Conservation (phyloP, 1,140 invertebrate genomes). For the Medauroidea extradentata region DNA sequence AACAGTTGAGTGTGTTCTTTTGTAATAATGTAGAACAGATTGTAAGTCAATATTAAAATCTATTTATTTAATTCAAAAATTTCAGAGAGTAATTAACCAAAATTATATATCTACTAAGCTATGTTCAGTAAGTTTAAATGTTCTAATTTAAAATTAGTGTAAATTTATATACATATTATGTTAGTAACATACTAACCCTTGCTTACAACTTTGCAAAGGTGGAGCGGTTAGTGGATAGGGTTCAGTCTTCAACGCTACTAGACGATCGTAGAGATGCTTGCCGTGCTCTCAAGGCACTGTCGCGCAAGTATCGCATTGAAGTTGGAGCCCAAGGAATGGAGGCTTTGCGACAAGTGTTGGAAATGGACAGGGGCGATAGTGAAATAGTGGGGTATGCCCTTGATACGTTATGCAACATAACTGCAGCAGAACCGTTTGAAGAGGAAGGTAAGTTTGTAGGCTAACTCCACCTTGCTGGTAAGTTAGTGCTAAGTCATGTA, state of each 20-base stretch:
- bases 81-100: too few relatives aligned
- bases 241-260: conserved; percentile 86
- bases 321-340: conserved; percentile 95
- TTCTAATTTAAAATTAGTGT: too few relatives aligned
- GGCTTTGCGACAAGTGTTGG: conserved; percentile 72
- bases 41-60: too few relatives aligned
- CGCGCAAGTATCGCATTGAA: conserved; percentile 88
- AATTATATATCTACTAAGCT: too few relatives aligned
- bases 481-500: too few relatives aligned
- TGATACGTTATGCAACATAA: conserved; percentile 89
- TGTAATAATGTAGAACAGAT: too few relatives aligned
- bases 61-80: too few relatives aligned
- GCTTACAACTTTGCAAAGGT: conserved; percentile 57
- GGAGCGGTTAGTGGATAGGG: conserved; percentile 86
- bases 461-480: too few relatives aligned
- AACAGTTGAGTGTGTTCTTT: too few relatives aligned
- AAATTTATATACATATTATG: too few relatives aligned
- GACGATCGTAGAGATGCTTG: conserved; percentile 96
- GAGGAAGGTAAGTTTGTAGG: conserved; percentile 61
- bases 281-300: conserved; percentile 88
- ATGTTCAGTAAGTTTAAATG: too few relatives aligned
- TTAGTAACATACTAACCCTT: too few relatives aligned
- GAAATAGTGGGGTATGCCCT: conserved; percentile 90
- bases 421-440: conserved; percentile 75
- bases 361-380: conserved; percentile 78